Evolutionary conservation across 2,888 invertebrate species (phyloP), one percentile per base, ranked within the genome.

Genomic region (Philereme vetulata): DNA sequence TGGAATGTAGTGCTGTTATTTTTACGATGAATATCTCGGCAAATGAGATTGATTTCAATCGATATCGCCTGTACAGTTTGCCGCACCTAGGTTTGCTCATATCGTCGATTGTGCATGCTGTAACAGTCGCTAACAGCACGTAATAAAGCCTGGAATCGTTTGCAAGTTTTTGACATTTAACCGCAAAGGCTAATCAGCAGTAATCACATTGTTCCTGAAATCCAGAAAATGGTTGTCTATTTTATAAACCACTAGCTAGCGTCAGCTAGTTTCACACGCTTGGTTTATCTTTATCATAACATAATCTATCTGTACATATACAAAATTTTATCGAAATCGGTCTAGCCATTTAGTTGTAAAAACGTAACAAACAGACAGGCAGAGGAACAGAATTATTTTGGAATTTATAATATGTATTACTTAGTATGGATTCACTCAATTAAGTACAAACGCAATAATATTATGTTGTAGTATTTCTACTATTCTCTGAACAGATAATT

Each of bases 31-130:
- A 8, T 50, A 58, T 49, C 32, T n/a, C 4, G 53, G 60, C 63
- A 65, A 59, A 66, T 64, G 64, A 53, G 49, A 60, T 64, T 44
- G 47, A 60, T 64, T 64, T 60, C 47, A 66, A 68, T 68, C 68
- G 48, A 68, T 65, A 65, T 40, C 53, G 60, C 60, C 50, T 49
- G 61, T 65, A 65, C 55, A 63, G 56, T 65, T 42, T 62, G 63
- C 68, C 68, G 66, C 68, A 68, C 66, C 68, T 66, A 65, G 36
- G 53, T 46, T 21, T 46, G 58, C 49, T 64, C 42, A 44, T 59
- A 60, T 55, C 50, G 56, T 44, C 32, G 40, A 51, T 48, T 51
- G 43, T 45, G 51, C 66, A 66, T 57, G 63, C 65, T 40, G 63
- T 47, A 54, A 60, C 56, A 46, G 56, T 38, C 58, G n/a, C 51